Evolutionary conservation across 2,113 vertebrate species (phyloP), one percentile per base, ranked within the genome.

Genomic region (Furnarius figulus): DNA sequence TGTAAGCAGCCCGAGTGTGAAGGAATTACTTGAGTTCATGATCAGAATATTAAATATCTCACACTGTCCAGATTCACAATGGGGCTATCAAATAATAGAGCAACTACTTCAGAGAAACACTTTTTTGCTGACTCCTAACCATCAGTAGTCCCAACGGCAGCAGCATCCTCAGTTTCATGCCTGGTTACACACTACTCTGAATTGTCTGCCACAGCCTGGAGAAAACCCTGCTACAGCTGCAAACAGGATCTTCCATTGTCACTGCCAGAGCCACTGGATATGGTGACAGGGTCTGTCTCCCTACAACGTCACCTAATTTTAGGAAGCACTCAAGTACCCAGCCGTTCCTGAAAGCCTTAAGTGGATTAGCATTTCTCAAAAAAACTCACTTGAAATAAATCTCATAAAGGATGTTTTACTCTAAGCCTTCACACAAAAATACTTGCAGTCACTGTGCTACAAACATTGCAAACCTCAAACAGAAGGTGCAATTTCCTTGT

Each of bases 1-100:
- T 89, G 87, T 63, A 78, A 84, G 65, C 35, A 93, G 56, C 37
- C 80, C 33, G 37, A 50, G 61, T 50, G 73, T 67, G 74, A 96
- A 89, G 74, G 21, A 94, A 89, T 94, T 78, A 89, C 27, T 67
- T 52, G 11, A 86, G 25, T 68, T 49, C 3, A 0, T 62, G 61
- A 88, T 58, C 37, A 85, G 68, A 93, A 90, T 84, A 96, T 74
- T 77, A 84, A 88, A 16, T 63, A 63, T 65, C 77, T 85, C 49
- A 20, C 42, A 24, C 85, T 47, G 39, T 17, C 65, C 87, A 75
- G 39, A 77, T 42, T 52, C 77, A 85, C 56, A 56, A 25, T 3
- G 8, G 89, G 63, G 33, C 47, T 68, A 81, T 52, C 81, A 84
- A 87, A 27, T n/a, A 92, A 62, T 25, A 70, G 17, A 68, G 21